These are phyloP conservation scores for Tetragonisca angustula DNA, from an alignment of 2,888 invertebrate genomes.

Conservation along the genomic window DNA sequence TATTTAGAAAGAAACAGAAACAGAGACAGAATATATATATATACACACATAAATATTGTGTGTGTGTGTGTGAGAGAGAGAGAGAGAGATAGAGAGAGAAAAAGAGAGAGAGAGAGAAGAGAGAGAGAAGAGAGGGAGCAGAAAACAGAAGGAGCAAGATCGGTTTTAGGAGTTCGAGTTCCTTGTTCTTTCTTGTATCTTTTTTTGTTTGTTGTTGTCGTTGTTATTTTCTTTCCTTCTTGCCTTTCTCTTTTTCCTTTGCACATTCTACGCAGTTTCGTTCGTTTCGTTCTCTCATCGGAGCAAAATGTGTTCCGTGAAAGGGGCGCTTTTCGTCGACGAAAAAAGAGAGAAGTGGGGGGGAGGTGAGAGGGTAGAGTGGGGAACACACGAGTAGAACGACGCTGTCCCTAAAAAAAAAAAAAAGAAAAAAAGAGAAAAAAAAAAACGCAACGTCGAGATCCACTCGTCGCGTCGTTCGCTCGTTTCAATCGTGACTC, in stretches of 20 bases:
- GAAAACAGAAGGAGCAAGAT: constrained; percentile 55
- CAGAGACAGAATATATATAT: constrained; percentile 13
- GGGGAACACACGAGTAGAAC: background rate
- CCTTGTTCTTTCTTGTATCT: constrained; percentile 29
- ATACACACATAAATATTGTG: background rate
- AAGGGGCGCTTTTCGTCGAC: background rate
- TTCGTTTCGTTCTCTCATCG: constrained; percentile 20
- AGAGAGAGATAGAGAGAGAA: background rate
- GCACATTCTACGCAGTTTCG: background rate
- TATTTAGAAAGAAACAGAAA: constrained; percentile 6
- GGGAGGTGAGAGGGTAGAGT: background rate
- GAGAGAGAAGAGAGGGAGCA: constrained; percentile 23
- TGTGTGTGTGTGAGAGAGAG: background rate
- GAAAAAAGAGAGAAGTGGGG: too few relatives aligned
- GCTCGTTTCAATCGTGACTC: background rate
- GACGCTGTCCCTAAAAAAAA: constrained; percentile 16
- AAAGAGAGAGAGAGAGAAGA: constrained; percentile 7
- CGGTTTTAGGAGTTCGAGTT: constrained; percentile 49
- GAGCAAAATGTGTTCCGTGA: background rate
- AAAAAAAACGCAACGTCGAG: background rate
- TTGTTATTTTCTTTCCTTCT: background rate
- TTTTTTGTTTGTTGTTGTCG: constrained; percentile 14
- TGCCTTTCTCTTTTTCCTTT: constrained; percentile 16
- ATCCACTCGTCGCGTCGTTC: constrained; percentile 9
- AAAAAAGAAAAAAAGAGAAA: too few relatives aligned